A percentile compares a stretch with the other conserved stretches of the same genome.
Evolutionary conservation across 1,140 invertebrate species (phyloP).

Genomic region (Atopsyche davidsoni): DNA sequence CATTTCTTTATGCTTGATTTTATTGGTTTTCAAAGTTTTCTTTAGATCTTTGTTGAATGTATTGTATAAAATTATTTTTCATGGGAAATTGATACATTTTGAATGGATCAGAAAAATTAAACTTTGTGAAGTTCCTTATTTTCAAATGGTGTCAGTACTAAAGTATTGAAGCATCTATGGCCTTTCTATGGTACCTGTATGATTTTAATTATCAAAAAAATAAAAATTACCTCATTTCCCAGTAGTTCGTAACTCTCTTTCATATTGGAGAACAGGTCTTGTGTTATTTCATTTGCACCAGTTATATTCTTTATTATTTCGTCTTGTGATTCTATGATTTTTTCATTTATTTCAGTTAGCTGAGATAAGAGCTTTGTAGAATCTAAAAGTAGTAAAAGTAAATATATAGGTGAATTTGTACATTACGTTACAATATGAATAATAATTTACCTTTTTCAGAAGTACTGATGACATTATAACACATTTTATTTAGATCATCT

Average conservation of each 20-base stretch:
- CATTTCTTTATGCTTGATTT: no score
- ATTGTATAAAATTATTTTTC: no score
- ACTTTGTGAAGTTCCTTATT: not conserved
- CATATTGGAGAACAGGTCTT: constrained; percentile 50
- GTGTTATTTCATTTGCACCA: constrained; percentile 48
- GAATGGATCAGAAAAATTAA: constrained; percentile 1
- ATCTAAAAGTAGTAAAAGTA: constrained; percentile 31
- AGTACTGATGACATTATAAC: constrained; percentile 32
- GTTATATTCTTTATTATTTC: constrained; percentile 50
- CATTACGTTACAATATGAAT: not conserved
- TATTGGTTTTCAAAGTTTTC: no score
- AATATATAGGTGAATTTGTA: constrained; percentile 1
- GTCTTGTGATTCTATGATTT: constrained; percentile 40
- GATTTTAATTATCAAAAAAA: no score
- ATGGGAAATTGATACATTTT: not conserved
- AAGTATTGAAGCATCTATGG: no score
- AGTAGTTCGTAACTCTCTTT: constrained; percentile 53
- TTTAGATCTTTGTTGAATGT: no score
- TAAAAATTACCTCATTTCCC: constrained; percentile 42
- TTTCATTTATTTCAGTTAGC: constrained; percentile 38
- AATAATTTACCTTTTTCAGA: constrained; percentile 34
- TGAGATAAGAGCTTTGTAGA: constrained; percentile 36
- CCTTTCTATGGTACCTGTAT: no score
- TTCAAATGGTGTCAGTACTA: no score
- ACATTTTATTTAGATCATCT: constrained; percentile 32